Conservation (phyloP, 2,113 vertebrate genomes). For the Scomber scombrus region DNA sequence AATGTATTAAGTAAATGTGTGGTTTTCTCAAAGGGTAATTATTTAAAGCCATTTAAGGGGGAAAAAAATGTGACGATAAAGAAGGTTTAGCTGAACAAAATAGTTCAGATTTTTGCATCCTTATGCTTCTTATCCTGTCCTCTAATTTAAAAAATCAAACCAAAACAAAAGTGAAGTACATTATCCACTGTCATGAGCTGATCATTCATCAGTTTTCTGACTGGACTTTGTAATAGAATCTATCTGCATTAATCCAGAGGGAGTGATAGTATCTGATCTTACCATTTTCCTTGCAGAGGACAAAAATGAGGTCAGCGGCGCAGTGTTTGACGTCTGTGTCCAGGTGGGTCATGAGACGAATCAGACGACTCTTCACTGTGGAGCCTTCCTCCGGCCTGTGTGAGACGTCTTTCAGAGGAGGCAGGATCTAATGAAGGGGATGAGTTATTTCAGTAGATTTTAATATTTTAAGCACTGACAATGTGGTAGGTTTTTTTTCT, state of each 20-base stretch:
- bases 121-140: no score
- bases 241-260: background rate
- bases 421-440: conserved; percentile 76
- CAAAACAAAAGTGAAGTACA: background rate
- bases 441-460: background rate
- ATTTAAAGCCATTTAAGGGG: no score
- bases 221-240: background rate
- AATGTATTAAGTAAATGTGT: no score
- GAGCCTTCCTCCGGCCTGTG: conserved; percentile 82
- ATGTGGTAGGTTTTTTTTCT: background rate
- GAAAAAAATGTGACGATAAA: no score
- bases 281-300: conserved; percentile 90
- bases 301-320: conserved; percentile 88
- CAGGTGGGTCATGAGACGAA: conserved; percentile 88
- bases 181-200: background rate
- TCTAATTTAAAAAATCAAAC: no score
- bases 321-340: conserved; percentile 88
- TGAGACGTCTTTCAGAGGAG: conserved; percentile 81
- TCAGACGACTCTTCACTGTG: conserved; percentile 83
- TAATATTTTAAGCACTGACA: no score
- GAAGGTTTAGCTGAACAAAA: no score
- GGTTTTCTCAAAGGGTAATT: no score
- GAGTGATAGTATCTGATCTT: background rate
- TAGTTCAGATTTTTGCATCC: no score
- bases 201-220: background rate